Evolutionary conservation across 2,888 invertebrate genomes (phyloP).

Genomic region (Hyles lineata): DNA sequence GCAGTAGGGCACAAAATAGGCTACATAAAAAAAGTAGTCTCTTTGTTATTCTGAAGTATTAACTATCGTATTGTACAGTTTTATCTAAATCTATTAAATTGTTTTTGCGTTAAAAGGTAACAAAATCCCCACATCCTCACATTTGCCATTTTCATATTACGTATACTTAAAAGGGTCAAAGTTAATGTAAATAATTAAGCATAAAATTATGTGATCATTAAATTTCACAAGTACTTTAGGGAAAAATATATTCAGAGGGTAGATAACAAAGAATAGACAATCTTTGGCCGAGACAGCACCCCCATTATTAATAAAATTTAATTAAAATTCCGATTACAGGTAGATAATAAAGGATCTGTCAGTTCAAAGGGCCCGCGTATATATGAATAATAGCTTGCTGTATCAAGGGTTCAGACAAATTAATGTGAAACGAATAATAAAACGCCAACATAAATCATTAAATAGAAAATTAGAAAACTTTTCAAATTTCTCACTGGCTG

Average conservation of each 20-base stretch:
- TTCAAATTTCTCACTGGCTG: slow-evolving; percentile 4
- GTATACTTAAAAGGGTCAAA: too few species aligned
- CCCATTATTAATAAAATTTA: slow-evolving; percentile 44
- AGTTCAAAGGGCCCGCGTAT: slow-evolving; percentile 45
- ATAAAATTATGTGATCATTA: neutral
- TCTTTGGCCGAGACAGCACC: neutral
- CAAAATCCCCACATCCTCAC: too few species aligned
- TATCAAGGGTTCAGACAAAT: slow-evolving; percentile 49
- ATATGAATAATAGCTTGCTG: slow-evolving; percentile 44
- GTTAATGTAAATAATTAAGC: neutral
- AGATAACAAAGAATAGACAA: neutral
- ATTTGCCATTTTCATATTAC: too few species aligned
- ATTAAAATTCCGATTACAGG: slow-evolving; percentile 54
- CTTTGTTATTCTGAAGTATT: too few species aligned
- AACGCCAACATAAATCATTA: slow-evolving; percentile 21
- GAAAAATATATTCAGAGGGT: neutral
- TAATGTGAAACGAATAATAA: slow-evolving; percentile 35
- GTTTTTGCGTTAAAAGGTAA: too few species aligned
- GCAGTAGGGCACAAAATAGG: too few species aligned
- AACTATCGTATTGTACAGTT: too few species aligned
- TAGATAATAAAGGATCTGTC: slow-evolving; percentile 52
- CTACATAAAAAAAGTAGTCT: too few species aligned
- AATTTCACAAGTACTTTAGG: neutral
- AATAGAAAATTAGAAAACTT: slow-evolving; percentile 10
- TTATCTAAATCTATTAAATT: too few species aligned